Evolutionary conservation across 2,888 invertebrate species (phyloP).

Genomic region (Volucella inanis): DNA sequence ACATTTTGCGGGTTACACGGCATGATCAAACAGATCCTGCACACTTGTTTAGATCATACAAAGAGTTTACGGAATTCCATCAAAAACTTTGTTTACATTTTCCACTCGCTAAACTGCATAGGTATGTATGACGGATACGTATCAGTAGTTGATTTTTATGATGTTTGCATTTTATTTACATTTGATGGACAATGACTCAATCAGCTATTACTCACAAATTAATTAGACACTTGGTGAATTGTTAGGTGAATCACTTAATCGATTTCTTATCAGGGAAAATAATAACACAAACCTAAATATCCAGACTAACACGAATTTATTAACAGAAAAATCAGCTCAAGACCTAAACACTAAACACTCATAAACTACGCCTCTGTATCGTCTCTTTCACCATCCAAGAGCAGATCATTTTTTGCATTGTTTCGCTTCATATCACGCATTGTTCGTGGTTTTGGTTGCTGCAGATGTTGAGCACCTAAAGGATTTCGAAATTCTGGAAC

Average conservation of each 20-base stretch:
- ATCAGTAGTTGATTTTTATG: neutral
- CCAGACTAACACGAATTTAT: slow-evolving; percentile 32
- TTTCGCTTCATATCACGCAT: slow-evolving; percentile 76
- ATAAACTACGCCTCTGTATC: slow-evolving; percentile 39
- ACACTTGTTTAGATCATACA: slow-evolving; percentile 96
- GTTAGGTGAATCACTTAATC: slow-evolving; percentile 1
- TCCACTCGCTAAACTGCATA: slow-evolving; percentile 94
- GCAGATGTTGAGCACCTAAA: slow-evolving; percentile 57
- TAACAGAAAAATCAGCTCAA: slow-evolving; percentile 25
- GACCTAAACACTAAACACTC: neutral
- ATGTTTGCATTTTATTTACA: neutral
- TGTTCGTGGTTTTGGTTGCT: slow-evolving; percentile 74
- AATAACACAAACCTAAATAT: slow-evolving; percentile 13
- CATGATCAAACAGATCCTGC: slow-evolving; percentile 93
- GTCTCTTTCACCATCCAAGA: slow-evolving; percentile 34
- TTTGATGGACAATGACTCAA: neutral
- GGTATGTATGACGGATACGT: slow-evolving; percentile 85
- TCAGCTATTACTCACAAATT: neutral
- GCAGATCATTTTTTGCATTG: slow-evolving; percentile 55
- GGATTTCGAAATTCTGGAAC: slow-evolving; percentile 76
- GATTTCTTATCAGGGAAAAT: slow-evolving; percentile 22
- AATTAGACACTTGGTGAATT: neutral
- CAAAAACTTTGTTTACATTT: slow-evolving; percentile 96
- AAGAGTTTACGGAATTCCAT: slow-evolving; percentile 98
- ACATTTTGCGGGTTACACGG: slow-evolving; percentile 92